Conservation (phyloP, 2,113 vertebrate genomes). For the Okapia johnstoni region DNA sequence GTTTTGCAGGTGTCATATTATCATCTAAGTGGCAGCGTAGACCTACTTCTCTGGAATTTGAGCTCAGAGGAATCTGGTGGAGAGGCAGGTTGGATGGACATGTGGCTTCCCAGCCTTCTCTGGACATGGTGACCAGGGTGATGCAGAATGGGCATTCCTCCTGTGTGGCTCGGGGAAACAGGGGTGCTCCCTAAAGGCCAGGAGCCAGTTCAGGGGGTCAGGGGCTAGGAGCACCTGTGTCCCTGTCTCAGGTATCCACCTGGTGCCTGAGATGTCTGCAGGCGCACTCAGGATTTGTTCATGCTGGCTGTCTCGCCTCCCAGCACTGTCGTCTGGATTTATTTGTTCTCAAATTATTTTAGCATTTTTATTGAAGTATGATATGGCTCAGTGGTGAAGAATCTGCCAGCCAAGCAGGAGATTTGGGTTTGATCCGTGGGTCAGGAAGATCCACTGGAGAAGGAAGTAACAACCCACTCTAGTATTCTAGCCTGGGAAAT, state of each 20-base stretch:
- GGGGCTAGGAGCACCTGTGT: not conserved
- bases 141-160: not conserved
- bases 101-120: not conserved
- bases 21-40: not conserved
- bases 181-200: not conserved
- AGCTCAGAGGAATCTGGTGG: not conserved
- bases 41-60: not conserved
- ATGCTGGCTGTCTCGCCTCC: not conserved
- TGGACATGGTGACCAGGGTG: rapidly evolving
- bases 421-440: not conserved
- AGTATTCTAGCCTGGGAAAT: not conserved
- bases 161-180: not conserved
- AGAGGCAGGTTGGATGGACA: not conserved
- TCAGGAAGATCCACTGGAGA: not conserved
- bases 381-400: not conserved
- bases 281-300: not conserved
- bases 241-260: not conserved
- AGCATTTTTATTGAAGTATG: not conserved
- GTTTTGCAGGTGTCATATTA: not conserved
- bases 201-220: not conserved
- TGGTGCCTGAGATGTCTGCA: not conserved
- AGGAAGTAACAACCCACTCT: not conserved
- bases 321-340: not conserved
- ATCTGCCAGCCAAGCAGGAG: not conserved
- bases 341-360: constrained; percentile 27